A percentile compares a stretch with the other conserved stretches of the same genome.
phyloP scores from a whole-genome alignment of 2,888 invertebrate genomes.

The Agriopis leucophaearia region DNA sequence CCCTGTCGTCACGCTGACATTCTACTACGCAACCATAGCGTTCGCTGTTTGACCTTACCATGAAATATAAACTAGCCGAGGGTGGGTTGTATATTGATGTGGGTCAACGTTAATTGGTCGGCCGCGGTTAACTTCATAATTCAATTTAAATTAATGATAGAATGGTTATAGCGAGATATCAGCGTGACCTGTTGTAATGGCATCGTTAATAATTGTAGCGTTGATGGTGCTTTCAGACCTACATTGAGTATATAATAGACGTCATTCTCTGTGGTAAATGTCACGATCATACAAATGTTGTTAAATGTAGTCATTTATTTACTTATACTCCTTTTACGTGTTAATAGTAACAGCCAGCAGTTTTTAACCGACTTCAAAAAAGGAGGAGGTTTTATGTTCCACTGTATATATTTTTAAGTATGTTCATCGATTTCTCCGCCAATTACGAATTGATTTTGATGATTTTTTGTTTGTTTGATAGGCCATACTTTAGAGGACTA shows the following conservation, averaged over 20 bases:
- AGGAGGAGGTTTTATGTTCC: too few species aligned
- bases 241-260: conserved; percentile 23
- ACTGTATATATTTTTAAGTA: too few species aligned
- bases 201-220: conserved; percentile 40
- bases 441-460: too few species aligned
- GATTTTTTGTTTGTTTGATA: too few species aligned
- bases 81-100: conserved; percentile 26
- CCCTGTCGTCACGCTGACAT: background rate
- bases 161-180: conserved; percentile 61
- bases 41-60: conserved; percentile 17
- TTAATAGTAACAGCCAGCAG: background rate
- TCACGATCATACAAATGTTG: conserved; percentile 8
- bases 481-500: too few species aligned
- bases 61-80: conserved; percentile 32
- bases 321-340: background rate
- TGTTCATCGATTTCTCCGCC: too few species aligned
- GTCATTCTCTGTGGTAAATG: conserved; percentile 19
- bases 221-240: conserved; percentile 31
- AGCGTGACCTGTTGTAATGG: conserved; percentile 54
- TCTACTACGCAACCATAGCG: background rate
- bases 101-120: conserved; percentile 49
- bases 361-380: background rate
- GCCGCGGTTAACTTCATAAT: conserved; percentile 53
- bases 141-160: conserved; percentile 61
- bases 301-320: conserved; percentile 10